A percentile compares a stretch with the other conserved stretches of the same genome.
These are phyloP conservation scores for Chromis chromis DNA, from an alignment of 2,797 vertebrate genomes.

Conservation along the genomic window DNA sequence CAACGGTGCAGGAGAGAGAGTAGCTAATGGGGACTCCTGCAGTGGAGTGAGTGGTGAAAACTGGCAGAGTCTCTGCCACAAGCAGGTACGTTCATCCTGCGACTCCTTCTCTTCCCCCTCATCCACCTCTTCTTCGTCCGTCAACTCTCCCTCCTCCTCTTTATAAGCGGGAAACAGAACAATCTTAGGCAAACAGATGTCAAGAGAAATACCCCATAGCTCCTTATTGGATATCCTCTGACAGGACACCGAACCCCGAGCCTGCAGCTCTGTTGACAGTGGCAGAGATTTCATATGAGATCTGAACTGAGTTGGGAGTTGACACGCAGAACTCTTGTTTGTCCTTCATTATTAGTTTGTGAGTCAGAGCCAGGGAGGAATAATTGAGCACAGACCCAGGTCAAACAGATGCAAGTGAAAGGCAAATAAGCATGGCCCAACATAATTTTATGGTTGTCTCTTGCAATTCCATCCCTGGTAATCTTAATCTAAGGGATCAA, in stretches of 20 bases:
- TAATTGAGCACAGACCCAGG: constrained; percentile 91
- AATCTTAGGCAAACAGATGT: constrained; percentile 53
- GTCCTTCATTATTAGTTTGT: constrained; percentile 94
- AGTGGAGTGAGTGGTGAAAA: constrained; percentile 58
- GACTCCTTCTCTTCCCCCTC: constrained; percentile 20
- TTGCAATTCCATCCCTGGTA: constrained; percentile 91
- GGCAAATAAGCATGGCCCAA: constrained; percentile 91
- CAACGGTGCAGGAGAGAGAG: constrained; percentile 41
- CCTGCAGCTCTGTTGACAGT: constrained; percentile 90
- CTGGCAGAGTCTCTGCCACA: constrained; percentile 70
- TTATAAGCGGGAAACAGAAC: constrained; percentile 54
- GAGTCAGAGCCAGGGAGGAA: constrained; percentile 88
- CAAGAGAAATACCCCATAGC: constrained; percentile 43
- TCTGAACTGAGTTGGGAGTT: constrained; percentile 91
- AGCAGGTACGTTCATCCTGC: constrained; percentile 69
- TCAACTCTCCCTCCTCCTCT: constrained; percentile 22
- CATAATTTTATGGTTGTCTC: constrained; percentile 94
- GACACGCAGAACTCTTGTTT: constrained; percentile 94
- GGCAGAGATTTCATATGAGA: constrained; percentile 93
- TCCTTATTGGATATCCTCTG: constrained; percentile 56
- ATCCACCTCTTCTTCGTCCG: constrained; percentile 16
- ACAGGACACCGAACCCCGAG: constrained; percentile 54
- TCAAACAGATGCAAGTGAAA: constrained; percentile 93
- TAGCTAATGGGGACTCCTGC: constrained; percentile 72
- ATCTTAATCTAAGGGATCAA: constrained; percentile 92